These are phyloP conservation scores for Neuroterus valhalla DNA, from an alignment of 1,140 invertebrate species.

Conservation along the genomic window DNA sequence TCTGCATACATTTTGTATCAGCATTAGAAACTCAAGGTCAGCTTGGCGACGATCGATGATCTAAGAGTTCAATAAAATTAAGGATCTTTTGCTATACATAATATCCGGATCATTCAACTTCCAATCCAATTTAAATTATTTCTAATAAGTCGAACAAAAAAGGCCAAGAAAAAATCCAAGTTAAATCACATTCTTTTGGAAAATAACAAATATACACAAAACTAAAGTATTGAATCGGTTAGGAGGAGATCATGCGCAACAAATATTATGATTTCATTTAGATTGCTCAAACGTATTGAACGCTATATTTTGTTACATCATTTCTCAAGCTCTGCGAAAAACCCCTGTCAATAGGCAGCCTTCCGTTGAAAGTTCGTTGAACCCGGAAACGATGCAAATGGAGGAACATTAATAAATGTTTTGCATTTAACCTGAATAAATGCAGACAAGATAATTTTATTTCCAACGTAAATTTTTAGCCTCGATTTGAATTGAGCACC, in stretches of 20 bases:
- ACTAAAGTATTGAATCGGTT: too few species aligned
- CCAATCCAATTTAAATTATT: too few species aligned
- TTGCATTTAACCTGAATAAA: too few species aligned
- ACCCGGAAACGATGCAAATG: background rate
- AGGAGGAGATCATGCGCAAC: background rate
- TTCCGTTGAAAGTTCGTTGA: background rate
- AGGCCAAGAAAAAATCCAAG: too few species aligned
- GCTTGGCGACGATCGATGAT: background rate
- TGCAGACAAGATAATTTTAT: too few species aligned
- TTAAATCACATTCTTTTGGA: too few species aligned
- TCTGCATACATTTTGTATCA: constrained; percentile 17
- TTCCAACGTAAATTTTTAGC: too few species aligned
- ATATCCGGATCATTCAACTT: constrained; percentile 9
- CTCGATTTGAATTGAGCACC: too few species aligned
- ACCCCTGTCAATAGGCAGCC: constrained; percentile 6
- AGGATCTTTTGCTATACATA: background rate
- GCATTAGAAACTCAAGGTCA: constrained; percentile 20
- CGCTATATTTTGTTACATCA: background rate
- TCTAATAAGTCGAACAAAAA: too few species aligned
- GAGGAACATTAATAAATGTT: background rate
- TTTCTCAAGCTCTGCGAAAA: constrained; percentile 17
- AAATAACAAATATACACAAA: too few species aligned
- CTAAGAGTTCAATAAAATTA: constrained; percentile 1
- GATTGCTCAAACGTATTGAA: background rate
- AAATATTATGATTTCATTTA: background rate